phyloP scores from a whole-genome alignment of 2,888 invertebrate genomes.

The Troilus luridus region DNA sequence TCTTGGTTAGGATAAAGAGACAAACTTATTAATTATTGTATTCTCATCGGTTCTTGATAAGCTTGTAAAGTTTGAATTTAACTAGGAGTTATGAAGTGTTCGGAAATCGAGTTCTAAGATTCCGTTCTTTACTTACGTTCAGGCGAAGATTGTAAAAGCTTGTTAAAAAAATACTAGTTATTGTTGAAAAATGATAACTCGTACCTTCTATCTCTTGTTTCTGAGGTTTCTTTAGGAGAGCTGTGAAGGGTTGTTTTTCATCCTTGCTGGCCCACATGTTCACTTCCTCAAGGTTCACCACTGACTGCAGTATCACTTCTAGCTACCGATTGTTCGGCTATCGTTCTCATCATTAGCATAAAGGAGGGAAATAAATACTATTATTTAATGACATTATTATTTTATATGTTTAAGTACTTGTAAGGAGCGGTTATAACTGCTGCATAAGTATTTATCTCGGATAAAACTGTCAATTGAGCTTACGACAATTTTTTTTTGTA shows the following conservation, averaged over 20 bases:
- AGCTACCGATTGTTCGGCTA: neutral
- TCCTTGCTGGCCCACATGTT: conserved; percentile 50
- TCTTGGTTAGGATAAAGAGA: too few species aligned
- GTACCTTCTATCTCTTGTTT: neutral
- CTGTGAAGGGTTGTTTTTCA: neutral
- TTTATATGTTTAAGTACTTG: neutral
- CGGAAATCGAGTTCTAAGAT: too few species aligned
- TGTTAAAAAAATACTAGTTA: neutral
- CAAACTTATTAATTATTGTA: too few species aligned
- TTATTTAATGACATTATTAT: neutral
- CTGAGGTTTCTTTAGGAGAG: neutral
- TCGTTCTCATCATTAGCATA: conserved; percentile 47
- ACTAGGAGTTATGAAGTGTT: too few species aligned
- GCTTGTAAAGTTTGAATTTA: too few species aligned
- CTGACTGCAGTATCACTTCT: neutral
- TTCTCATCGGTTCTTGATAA: too few species aligned
- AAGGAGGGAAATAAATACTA: neutral
- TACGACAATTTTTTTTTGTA: neutral
- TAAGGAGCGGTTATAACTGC: neutral
- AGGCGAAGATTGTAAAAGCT: too few species aligned
- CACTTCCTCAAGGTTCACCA: conserved; percentile 11
- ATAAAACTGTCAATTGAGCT: neutral
- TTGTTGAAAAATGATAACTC: too few species aligned
- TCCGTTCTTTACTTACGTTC: too few species aligned
- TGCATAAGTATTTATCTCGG: neutral